Evolutionary conservation across 2,888 invertebrate genomes (phyloP).

Genomic region (Schizotus pectinicornis): DNA sequence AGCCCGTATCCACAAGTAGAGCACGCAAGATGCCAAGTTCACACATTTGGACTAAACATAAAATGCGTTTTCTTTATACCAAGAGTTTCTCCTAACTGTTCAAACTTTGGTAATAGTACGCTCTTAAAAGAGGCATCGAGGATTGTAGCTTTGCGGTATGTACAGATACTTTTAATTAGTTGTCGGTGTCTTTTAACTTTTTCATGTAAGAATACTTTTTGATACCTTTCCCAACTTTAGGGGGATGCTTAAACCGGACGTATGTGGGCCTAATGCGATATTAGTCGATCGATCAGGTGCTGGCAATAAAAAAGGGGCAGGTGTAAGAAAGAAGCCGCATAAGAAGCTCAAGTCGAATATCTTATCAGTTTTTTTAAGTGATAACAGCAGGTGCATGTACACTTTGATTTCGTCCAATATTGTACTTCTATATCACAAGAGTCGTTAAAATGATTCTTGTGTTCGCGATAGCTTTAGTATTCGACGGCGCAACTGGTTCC

Average conservation of each 20-base stretch:
- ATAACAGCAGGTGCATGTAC: conserved; percentile 23
- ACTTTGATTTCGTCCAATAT: conserved; percentile 26
- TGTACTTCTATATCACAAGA: conserved; percentile 30
- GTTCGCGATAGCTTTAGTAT: conserved; percentile 43
- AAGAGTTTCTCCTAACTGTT: too few species aligned
- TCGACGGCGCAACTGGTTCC: conserved; percentile 41
- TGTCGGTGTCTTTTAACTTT: too few species aligned
- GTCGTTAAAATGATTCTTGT: conserved; percentile 42
- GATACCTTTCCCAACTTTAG: too few species aligned
- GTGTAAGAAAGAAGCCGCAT: conserved; percentile 30
- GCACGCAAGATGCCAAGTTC: conserved; percentile 44
- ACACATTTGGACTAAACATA: conserved; percentile 2
- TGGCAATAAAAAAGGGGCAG: conserved; percentile 30
- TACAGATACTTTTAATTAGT: too few species aligned
- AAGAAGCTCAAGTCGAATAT: conserved; percentile 18
- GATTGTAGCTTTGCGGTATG: too few species aligned
- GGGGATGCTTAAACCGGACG: background rate
- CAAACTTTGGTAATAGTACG: too few species aligned
- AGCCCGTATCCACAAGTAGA: conserved; percentile 43
- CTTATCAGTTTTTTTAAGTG: conserved; percentile 9
- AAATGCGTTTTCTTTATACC: background rate
- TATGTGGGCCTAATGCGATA: conserved; percentile 26
- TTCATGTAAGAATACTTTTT: too few species aligned
- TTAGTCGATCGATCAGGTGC: conserved; percentile 25
- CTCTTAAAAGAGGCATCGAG: too few species aligned